These are phyloP conservation scores for Myripristis jacobus DNA, from an alignment of 2,797 vertebrate genomes.

Conservation along the genomic window DNA sequence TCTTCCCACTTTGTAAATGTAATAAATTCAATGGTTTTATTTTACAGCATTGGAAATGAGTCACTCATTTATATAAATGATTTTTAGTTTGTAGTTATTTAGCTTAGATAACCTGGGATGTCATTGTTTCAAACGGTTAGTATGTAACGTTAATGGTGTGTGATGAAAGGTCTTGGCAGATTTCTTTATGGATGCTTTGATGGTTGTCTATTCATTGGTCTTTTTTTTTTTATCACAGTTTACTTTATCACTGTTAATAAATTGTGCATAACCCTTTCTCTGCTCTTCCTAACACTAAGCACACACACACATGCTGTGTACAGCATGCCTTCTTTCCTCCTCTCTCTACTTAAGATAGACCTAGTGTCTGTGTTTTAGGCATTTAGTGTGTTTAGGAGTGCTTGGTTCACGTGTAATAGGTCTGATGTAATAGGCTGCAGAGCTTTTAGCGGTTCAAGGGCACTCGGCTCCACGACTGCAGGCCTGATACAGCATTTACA, in stretches of 20 bases:
- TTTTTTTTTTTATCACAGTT: constrained; percentile 50
- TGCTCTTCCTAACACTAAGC: constrained; percentile 25
- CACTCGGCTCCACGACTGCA: constrained; percentile 60
- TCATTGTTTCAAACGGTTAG: neutral
- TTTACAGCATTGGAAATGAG: neutral
- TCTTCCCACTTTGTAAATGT: neutral
- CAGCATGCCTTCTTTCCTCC: neutral
- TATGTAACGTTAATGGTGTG: constrained; percentile 1
- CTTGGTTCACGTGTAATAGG: constrained; percentile 67
- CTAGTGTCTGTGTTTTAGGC: constrained; percentile 63
- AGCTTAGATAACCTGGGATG: too few relatives aligned
- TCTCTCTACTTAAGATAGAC: constrained; percentile 17
- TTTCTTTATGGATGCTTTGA: constrained; percentile 23
- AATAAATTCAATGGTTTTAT: neutral
- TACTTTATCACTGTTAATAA: constrained; percentile 46
- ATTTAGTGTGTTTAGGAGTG: constrained; percentile 60
- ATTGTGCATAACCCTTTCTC: constrained; percentile 35
- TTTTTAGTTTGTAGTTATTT: too few relatives aligned
- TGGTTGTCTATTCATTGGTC: constrained; percentile 28
- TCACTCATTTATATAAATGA: neutral
- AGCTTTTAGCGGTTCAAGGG: constrained; percentile 76
- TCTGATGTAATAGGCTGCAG: constrained; percentile 63
- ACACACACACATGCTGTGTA: neutral
- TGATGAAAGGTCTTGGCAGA: constrained; percentile 12
- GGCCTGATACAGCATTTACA: constrained; percentile 58